Percentiles rank a stretch among this genome's conserved stretches.
These are phyloP conservation scores for Sphaerophoria taeniata DNA, from an alignment of 2,888 invertebrate genomes.

Conservation along the genomic window DNA sequence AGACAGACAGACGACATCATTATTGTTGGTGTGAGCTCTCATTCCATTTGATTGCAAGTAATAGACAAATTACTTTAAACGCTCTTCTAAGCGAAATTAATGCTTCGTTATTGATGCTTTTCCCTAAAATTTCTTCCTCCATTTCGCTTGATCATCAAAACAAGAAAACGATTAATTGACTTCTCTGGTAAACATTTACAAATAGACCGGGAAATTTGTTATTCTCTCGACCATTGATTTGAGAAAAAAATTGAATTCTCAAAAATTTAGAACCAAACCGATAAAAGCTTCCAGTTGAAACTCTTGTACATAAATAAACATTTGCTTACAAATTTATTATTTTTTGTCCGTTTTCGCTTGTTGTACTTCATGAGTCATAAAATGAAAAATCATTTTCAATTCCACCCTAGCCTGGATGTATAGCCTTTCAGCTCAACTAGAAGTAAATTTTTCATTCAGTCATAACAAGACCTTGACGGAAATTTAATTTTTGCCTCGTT, in stretches of 20 bases:
- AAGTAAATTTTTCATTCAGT: conserved; percentile 25
- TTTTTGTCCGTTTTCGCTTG: neutral
- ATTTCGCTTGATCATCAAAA: neutral
- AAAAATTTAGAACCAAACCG: neutral
- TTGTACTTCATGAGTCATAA: neutral
- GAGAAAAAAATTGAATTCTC: neutral
- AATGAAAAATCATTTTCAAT: conserved; percentile 21
- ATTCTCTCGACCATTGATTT: neutral
- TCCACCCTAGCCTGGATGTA: neutral
- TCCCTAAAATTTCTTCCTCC: neutral
- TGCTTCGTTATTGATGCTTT: neutral
- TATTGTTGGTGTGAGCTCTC: no score
- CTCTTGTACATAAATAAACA: conserved; percentile 4
- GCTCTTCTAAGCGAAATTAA: no score
- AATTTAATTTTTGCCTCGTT: conserved; percentile 53
- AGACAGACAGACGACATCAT: no score
- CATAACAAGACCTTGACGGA: conserved; percentile 58
- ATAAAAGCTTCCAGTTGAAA: neutral
- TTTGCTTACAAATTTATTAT: neutral
- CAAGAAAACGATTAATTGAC: neutral
- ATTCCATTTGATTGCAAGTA: no score
- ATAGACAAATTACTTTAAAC: no score
- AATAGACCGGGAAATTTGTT: neutral
- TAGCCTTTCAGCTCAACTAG: neutral
- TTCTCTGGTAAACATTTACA: neutral